Evolutionary conservation across 2,888 invertebrate species (phyloP), one percentile per base, ranked within the genome.

Genomic region (Lymantria monacha): DNA sequence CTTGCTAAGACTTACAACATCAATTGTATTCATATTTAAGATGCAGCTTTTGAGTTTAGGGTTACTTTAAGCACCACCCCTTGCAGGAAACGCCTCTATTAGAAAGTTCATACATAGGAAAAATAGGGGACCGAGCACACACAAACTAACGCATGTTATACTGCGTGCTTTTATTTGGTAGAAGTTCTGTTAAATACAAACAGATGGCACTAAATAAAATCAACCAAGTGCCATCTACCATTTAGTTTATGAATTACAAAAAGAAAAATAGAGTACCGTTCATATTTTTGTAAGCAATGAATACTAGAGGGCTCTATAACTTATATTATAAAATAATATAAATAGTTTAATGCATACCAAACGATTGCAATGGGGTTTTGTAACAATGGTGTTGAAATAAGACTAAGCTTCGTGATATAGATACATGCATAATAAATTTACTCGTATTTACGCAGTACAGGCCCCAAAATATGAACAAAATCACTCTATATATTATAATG

Each of bases 41-140:
- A 7, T 33, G 10, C 33, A 51, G 57, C 48, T 52, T 14, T 55
- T 65, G 47, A 55, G 59, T 61, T 67, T 62, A 69, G 75, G 75
- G 77, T 66, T 48, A 61, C 31, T 46, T 46, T 56, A 59, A 69
- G 82, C 66, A 74, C 80, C 83, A 79, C 85, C 84, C 81, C 33
- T 33, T 8, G 33, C 10, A 33, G 33, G 33, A 10, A 68, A 78
- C 84, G 84, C 84, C 66, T 72, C 69, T 71, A 70, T 62, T 66
- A 56, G 55, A 65, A 72, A 62, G 59, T 55, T 63, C 55, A 57
- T 7, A 59, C 62, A 48, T 51, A 55, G 49, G 30, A 22, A n/a
- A 13, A 45, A 47, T 41, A 46, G 40, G 59, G 63, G 61, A 51
- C 42, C 13, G 11, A 43, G 12, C 42, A 9, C 36, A 38, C 48